Conservation (phyloP, 1,140 invertebrate genomes). For the Leptinotarsa lineolata region DNA sequence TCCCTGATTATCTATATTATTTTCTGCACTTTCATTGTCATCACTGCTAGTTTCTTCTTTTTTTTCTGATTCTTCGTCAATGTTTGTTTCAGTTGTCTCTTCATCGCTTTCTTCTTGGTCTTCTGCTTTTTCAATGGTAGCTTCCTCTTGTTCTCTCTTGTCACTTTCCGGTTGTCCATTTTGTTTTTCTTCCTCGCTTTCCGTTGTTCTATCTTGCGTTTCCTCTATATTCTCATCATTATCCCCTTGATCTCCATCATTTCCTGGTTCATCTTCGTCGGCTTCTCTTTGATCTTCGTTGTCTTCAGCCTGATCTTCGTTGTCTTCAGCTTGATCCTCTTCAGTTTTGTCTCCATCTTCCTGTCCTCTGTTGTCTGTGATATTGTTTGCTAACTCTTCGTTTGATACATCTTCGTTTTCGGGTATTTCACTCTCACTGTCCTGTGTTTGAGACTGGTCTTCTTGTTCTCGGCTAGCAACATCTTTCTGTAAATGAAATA, state of each 20-base stretch:
- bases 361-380: slow-evolving; percentile 12
- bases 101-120: slow-evolving; percentile 24
- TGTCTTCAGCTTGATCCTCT: slow-evolving; percentile 26
- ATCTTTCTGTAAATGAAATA: slow-evolving; percentile 11
- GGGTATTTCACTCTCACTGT: slow-evolving; percentile 19
- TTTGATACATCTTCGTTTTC: slow-evolving; percentile 20
- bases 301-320: slow-evolving; percentile 27
- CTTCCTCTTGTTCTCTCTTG: slow-evolving; percentile 22
- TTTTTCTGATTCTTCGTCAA: slow-evolving; percentile 29
- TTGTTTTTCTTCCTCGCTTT: slow-evolving; percentile 24
- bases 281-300: slow-evolving; percentile 26
- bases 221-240: slow-evolving; percentile 22
- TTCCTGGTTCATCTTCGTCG: slow-evolving; percentile 32
- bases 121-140: slow-evolving; percentile 30
- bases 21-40: slow-evolving; percentile 33
- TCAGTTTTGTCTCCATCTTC: background rate
- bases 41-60: slow-evolving; percentile 44
- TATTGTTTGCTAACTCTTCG: slow-evolving; percentile 6
- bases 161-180: background rate
- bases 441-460: background rate
- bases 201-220: slow-evolving; percentile 16
- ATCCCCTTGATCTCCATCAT: slow-evolving; percentile 15
- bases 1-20: slow-evolving; percentile 23
- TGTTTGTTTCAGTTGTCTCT: slow-evolving; percentile 40
- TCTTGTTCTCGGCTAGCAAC: slow-evolving; percentile 18